phyloP scores from a whole-genome alignment of 2,888 invertebrate genomes.

The Lysandra bellargus region DNA sequence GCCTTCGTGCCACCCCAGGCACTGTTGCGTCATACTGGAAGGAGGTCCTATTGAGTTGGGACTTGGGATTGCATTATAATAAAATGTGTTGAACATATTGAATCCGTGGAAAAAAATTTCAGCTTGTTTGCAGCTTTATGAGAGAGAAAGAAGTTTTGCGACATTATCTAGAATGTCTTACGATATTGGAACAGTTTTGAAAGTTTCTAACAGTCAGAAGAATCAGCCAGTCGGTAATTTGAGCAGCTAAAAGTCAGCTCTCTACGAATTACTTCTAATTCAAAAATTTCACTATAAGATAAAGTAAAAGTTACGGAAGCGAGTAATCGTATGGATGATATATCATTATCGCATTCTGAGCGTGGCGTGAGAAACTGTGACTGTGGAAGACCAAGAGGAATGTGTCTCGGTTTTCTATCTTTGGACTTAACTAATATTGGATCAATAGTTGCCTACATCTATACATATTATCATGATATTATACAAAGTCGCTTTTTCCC shows the following conservation, averaged over 20 bases:
- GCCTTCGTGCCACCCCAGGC: neutral
- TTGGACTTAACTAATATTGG: neutral
- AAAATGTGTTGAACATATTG: neutral
- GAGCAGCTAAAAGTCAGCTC: neutral
- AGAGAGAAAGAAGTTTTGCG: neutral
- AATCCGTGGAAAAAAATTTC: neutral
- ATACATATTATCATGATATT: too few species aligned
- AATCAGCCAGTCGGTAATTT: neutral
- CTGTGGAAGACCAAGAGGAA: conserved; percentile 25
- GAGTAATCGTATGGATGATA: conserved; percentile 31
- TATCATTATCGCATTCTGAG: conserved; percentile 35
- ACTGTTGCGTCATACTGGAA: neutral
- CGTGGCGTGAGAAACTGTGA: conserved; percentile 33
- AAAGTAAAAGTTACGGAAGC: conserved; percentile 25
- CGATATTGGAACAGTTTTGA: neutral
- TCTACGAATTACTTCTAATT: neutral
- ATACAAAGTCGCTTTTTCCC: too few species aligned
- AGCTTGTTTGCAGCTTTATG: neutral
- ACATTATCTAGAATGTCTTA: neutral
- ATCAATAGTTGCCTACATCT: neutral
- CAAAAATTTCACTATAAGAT: conserved; percentile 2
- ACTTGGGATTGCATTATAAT: neutral
- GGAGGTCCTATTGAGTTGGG: neutral
- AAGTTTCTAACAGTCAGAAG: neutral
- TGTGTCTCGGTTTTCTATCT: conserved; percentile 19